These are phyloP conservation scores for Chrysolina americana DNA, from an alignment of 2,888 invertebrate genomes.

Conservation along the genomic window DNA sequence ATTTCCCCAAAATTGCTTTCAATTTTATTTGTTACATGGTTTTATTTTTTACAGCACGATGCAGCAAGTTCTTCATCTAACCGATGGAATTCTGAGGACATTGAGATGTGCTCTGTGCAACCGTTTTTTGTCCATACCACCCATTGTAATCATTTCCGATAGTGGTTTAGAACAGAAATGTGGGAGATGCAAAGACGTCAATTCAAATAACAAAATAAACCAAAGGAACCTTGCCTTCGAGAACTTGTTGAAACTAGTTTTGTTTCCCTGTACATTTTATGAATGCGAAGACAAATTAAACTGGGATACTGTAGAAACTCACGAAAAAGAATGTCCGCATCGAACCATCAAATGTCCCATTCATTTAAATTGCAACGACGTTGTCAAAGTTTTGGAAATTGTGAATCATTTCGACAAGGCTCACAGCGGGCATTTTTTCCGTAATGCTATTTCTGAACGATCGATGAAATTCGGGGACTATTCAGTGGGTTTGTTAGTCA, in stretches of 20 bases:
- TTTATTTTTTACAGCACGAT: neutral
- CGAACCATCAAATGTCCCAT: neutral
- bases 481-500: neutral
- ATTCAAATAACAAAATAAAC: slow-evolving; percentile 14
- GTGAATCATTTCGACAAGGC: neutral
- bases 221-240: slow-evolving; percentile 34
- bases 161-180: slow-evolving; percentile 38
- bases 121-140: slow-evolving; percentile 34
- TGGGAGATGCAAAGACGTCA: slow-evolving; percentile 40
- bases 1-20: too few relatives aligned
- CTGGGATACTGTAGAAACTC: neutral
- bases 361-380: neutral
- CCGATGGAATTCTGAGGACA: neutral
- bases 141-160: slow-evolving; percentile 39
- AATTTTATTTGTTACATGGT: too few relatives aligned
- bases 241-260: slow-evolving; percentile 38
- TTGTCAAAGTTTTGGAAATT: neutral
- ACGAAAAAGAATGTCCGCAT: neutral
- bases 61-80: neutral
- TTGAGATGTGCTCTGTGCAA: slow-evolving; percentile 39
- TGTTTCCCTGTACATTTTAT: slow-evolving; percentile 35
- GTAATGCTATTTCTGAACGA: neutral
- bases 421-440: neutral
- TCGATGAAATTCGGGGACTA: neutral
- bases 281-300: neutral